Evolutionary conservation across 2,797 vertebrate genomes (phyloP).

Genomic region (Megalops cyprinoides): DNA sequence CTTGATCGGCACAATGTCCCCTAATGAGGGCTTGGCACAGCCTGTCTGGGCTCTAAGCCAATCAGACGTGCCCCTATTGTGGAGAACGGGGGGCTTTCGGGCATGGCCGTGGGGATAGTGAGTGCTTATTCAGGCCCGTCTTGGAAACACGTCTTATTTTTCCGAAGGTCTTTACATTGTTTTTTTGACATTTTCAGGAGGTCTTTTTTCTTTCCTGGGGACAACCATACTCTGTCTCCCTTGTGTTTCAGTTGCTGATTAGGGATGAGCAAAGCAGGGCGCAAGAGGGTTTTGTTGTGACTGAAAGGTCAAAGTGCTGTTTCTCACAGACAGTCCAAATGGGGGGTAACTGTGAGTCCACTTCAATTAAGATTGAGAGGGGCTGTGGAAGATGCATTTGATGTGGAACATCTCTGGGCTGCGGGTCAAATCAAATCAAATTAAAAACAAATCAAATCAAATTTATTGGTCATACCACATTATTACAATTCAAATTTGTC

Average conservation of each 20-base stretch:
- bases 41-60: constrained; percentile 52
- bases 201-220: background rate
- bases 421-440: no score
- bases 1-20: constrained; percentile 59
- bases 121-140: background rate
- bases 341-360: no score
- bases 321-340: background rate
- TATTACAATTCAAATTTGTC: no score
- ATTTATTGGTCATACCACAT: no score
- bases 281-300: background rate
- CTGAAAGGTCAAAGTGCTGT: background rate
- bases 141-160: background rate
- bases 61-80: constrained; percentile 30
- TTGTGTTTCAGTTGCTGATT: constrained; percentile 3
- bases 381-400: no score
- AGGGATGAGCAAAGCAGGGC: background rate
- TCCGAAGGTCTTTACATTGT: background rate
- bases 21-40: constrained; percentile 53
- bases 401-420: no score
- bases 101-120: background rate
- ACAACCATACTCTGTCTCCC: background rate
- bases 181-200: background rate
- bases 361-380: no score
- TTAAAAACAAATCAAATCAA: no score
- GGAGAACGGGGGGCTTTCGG: constrained; percentile 8